phyloP scores from a whole-genome alignment of 2,797 vertebrate genomes.

The Pagetopsis macropterus region DNA sequence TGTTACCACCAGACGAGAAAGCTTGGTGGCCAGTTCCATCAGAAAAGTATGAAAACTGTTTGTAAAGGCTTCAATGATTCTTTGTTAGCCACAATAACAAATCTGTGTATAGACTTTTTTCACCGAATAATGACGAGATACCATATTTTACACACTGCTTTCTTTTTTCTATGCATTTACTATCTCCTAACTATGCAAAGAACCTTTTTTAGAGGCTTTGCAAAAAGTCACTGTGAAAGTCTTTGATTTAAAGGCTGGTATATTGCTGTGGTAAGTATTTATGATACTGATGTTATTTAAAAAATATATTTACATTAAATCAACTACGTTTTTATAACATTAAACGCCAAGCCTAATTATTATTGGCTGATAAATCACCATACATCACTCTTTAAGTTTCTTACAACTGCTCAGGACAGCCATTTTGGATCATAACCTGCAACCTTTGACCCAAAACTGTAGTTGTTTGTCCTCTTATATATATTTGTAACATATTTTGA shows the following conservation, averaged over 20 bases:
- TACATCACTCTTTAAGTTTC: conserved; percentile 50
- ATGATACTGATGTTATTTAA: conserved; percentile 65
- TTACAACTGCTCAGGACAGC: conserved; percentile 73
- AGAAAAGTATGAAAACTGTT: conserved; percentile 68
- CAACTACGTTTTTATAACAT: conserved; percentile 45
- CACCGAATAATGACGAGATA: conserved; percentile 56
- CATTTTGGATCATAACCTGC: conserved; percentile 63
- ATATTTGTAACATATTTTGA: conserved; percentile 37
- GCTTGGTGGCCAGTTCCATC: conserved; percentile 84
- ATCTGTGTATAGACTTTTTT: conserved; percentile 57
- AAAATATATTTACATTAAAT: conserved; percentile 60
- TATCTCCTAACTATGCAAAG: conserved; percentile 80
- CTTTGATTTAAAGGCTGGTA: conserved; percentile 55
- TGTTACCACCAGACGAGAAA: conserved; percentile 88
- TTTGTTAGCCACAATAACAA: conserved; percentile 23
- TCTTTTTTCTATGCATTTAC: conserved; percentile 62
- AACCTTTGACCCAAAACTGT: conserved; percentile 59
- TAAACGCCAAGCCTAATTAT: conserved; percentile 49
- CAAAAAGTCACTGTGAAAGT: conserved; percentile 64
- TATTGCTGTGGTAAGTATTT: conserved; percentile 67
- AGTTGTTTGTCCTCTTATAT: conserved; percentile 51
- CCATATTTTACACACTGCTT: conserved; percentile 62
- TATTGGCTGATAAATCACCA: conserved; percentile 50
- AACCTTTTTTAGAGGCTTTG: conserved; percentile 50
- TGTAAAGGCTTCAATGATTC: conserved; percentile 19